Percentiles rank a stretch among this genome's conserved stretches.
Conservation (phyloP, 1,140 invertebrate genomes). For the Chelonus insularis region DNA sequence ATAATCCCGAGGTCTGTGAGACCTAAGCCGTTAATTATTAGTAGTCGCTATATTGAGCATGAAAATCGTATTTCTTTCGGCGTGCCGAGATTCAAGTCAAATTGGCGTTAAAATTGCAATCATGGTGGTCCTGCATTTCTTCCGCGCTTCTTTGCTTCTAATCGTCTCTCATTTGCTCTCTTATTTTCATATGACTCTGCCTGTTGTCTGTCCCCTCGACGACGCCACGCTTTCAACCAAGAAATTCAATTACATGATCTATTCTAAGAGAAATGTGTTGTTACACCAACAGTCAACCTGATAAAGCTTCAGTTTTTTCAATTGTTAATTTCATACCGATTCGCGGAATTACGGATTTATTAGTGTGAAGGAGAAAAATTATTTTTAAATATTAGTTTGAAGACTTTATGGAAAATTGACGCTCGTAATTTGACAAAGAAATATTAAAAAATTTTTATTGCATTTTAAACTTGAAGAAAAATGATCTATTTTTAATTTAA, state of each 20-base stretch:
- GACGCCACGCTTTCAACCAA: conserved; percentile 40
- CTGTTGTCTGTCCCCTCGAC: not conserved
- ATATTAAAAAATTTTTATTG: no score
- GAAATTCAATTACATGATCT: conserved; percentile 55
- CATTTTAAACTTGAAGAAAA: no score
- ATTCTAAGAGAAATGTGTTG: conserved; percentile 47
- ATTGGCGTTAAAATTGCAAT: conserved; percentile 61
- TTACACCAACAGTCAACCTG: not conserved
- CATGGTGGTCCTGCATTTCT: conserved; percentile 52
- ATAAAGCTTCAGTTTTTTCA: not conserved
- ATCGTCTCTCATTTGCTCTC: conserved; percentile 2
- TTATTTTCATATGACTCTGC: conserved; percentile 1
- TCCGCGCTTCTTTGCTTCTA: not conserved
- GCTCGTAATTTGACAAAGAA: no score
- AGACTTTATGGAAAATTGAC: no score
- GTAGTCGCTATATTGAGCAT: conserved; percentile 55
- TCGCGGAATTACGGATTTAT: no score
- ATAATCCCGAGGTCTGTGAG: not conserved
- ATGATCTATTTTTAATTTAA: no score
- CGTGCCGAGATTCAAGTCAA: conserved; percentile 54
- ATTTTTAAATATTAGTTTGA: no score
- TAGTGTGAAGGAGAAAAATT: no score
- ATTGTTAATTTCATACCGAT: not conserved
- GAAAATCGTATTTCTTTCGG: conserved; percentile 57
- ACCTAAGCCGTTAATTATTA: conserved; percentile 54